Base-by-base conservation (phyloP, 2,888 invertebrate species). In the Laothoe populi region DNA sequence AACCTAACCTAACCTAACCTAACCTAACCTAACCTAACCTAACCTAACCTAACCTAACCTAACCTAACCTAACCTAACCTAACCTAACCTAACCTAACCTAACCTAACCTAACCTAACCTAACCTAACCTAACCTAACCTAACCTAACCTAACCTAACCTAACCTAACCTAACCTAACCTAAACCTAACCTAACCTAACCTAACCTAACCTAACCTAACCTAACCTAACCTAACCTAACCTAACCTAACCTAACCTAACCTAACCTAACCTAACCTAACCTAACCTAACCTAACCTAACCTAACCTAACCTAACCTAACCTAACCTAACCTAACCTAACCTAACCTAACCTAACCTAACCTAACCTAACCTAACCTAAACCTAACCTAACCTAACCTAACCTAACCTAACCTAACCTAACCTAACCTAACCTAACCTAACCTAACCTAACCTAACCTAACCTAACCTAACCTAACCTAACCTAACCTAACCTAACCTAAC, bases 61-160 rank as follows among this genome's bases (percentile, higher is more conserved):
- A 66, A 66, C 64, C 66, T 66, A 66, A 66, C 64, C 66, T 66
- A 66, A 66, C 65, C 65, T 66, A 63, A 63, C 64, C 64, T 64
- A 64, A 64, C 61, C 61, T 63, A 62, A 65, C 61, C 63, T 63
- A 64, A 66, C 64, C 64, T 64, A 66, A 64, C 61, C 58, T 57
- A 57, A 64, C 63, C 63, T 64, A 64, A 64, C 63, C 63, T 64
- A 64, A 64, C 61, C 64, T 61, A 61, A 64, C 63, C 63, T 66
- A 66, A 66, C 63, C 63, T 62, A 64, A 60, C 65, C 63, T 63
- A 63, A 65, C 64, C 63, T 66, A 64, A 64, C 35, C 66, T 62
- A 63, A 62, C 60, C 62, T 66, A 63, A 66, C 63, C 64, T 62
- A 66, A 66, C 66, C 66, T 64, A 64, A 63, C 66, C 66, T 64